Evolutionary conservation across 2,797 vertebrate genomes (phyloP), one percentile per base, ranked within the genome.

Genomic region (Atherinosoma microstoma): DNA sequence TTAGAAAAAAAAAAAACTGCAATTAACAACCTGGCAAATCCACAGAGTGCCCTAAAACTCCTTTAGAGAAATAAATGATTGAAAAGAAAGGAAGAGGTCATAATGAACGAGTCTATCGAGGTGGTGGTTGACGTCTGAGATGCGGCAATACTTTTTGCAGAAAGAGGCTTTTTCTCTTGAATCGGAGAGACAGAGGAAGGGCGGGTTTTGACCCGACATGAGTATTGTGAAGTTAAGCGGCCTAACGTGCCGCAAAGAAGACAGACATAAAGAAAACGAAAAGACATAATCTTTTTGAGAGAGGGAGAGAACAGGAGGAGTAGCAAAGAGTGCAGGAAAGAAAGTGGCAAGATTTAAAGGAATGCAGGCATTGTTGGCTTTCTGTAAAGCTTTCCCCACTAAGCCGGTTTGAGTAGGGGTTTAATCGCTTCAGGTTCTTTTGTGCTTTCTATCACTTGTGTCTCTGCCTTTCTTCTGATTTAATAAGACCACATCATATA

Each of bases 151-250:
- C 84, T 75, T 84, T 65, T 67, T 63, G 73, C 69, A 80, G 70
- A 61, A 35, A 73, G 61, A 27, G 63, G 68, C 73, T 87, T 84
- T 91, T 90, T 89, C 85, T 87, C 80, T 74, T 70, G 76, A 85
- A 84, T 58, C 66, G 32, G 56, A 64, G 76, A 74, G 72, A 79
- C 22, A 24, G 35, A 66, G 61, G 60, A 53, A 70, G 63, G 62
- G 53, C 59, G 69, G 75, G 75, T 79, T 77, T 62, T 78, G 82
- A 88, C 82, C 85, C 78, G 88, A 89, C 85, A 87, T 60, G 76
- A 87, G 87, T 79, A 92, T 89, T 93, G 90, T 88, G 79, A 89
- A 93, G 91, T 92, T 92, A 93, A 95, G 88, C 87, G 40, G 92
- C 92, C 91, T 91, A 93, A 90, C 61, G 42, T 68, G 78, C 70